A percentile compares a stretch with the other conserved stretches of the same genome.
Evolutionary conservation across 2,797 vertebrate species (phyloP).

Genomic region (Rhabdomys pumilio): DNA sequence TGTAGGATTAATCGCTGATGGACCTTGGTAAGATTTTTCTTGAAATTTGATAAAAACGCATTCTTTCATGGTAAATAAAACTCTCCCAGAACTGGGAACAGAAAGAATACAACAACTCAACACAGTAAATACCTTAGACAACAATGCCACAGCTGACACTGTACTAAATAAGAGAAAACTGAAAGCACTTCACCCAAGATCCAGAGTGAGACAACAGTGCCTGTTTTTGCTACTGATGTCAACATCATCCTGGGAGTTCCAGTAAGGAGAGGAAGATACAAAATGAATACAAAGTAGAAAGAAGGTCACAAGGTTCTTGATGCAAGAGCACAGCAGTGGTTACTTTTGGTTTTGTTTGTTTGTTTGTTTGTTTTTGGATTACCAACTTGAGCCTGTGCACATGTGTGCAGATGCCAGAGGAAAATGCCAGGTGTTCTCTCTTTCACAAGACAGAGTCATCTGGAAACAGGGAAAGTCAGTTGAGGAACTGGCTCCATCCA

Average conservation of each 20-base stretch:
- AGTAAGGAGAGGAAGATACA: not conserved
- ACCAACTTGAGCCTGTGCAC: not conserved
- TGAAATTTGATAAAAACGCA: not conserved
- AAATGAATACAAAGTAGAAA: not conserved
- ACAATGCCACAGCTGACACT: not conserved
- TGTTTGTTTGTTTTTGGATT: not conserved
- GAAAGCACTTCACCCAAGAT: not conserved
- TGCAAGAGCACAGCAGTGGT: not conserved
- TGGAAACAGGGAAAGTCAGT: not conserved
- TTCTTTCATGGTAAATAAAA: not conserved
- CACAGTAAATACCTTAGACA: not conserved
- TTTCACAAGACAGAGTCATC: not conserved
- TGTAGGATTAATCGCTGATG: not conserved
- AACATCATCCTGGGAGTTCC: not conserved
- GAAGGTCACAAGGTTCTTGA: not conserved
- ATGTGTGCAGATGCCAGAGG: not conserved
- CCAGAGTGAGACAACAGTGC: not conserved
- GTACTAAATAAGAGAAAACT: not conserved
- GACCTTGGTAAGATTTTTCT: not conserved
- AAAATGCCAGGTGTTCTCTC: not conserved
- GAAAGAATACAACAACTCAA: not conserved
- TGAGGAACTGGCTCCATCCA: not conserved
- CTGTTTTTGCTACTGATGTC: not conserved
- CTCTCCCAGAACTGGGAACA: not conserved
- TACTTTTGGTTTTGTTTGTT: not conserved